A percentile compares a stretch with the other conserved stretches of the same genome.
phyloP scores from a whole-genome alignment of 1,140 invertebrate species.

The Papilio polyxenes region DNA sequence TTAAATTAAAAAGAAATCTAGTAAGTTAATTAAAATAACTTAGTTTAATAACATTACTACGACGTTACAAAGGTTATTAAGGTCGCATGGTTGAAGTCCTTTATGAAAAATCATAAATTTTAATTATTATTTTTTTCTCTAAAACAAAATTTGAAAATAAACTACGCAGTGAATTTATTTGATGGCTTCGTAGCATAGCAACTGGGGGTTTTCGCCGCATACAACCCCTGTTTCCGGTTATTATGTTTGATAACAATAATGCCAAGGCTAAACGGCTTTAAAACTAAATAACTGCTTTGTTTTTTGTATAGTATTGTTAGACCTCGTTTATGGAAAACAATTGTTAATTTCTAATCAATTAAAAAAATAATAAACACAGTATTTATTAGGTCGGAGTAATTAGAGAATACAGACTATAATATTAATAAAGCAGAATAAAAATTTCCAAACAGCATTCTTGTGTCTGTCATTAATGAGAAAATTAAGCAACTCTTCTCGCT shows the following conservation, averaged over 20 bases:
- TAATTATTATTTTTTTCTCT: not conserved
- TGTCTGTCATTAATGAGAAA: too few relatives aligned
- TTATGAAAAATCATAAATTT: not conserved
- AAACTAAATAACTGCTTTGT: not conserved
- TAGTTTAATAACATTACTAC: not conserved
- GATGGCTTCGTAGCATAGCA: not conserved
- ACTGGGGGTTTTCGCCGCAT: conserved; percentile 10
- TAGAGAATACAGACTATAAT: not conserved
- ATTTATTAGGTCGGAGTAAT: not conserved
- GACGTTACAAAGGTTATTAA: not conserved
- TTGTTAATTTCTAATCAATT: not conserved
- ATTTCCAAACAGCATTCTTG: too few relatives aligned
- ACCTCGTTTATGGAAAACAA: not conserved
- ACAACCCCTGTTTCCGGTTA: conserved; percentile 23
- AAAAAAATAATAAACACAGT: not conserved
- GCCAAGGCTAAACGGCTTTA: conserved; percentile 19
- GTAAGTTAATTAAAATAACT: not conserved
- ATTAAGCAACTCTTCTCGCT: too few relatives aligned
- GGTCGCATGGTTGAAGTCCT: not conserved
- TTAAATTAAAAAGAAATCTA: not conserved
- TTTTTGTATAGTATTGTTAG: not conserved
- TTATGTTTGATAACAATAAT: conserved; percentile 21
- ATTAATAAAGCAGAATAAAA: not conserved
- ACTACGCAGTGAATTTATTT: not conserved
- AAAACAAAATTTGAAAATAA: not conserved